Base-by-base conservation (phyloP, 2,113 vertebrate species). In the Indicator indicator region DNA sequence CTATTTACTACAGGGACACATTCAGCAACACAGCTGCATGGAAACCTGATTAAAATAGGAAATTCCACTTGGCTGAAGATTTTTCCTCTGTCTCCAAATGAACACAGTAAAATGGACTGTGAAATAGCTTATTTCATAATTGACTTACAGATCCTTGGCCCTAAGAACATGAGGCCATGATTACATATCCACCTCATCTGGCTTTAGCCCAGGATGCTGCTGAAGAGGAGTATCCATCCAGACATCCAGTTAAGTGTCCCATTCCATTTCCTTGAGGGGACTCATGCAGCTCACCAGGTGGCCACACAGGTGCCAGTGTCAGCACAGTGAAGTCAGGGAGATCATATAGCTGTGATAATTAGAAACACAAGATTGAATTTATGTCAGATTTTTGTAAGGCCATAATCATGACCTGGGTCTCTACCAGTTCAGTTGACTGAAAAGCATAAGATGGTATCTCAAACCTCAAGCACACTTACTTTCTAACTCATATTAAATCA, bases 261-360 rank as follows among this genome's bases (percentile, higher is more conserved):
- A 0, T 16, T 68, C 27, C 54, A 2, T 30, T 9, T 8, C 18
- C 54, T 15, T 11, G 36, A 46, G 48, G 52, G 54, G 11, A 7
- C 7, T 4, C 36, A 28, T 18, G 36, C 18, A 48, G 59, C 38
- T 85, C 62, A 63, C 33, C 26, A 12, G 10, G 27, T 0, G 38
- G 12, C 73, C 12, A 0, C 33, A 20, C 28, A 18, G 70, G 38
- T 3, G 32, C 55, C 72, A 18, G 3, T 12, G 30, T 18, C 64
- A 70, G 64, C 27, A 27, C 60, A 70, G 0, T 6, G 18, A 36
- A 70, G 38, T 69, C 69, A 71, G 42, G 46, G 26, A 71, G 9
- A 42, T 42, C 54, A 46, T 1, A n/a, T 1, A 68, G 48, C 52
- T 0, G 0, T 33, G 30, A 36, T 24, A 77, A 9, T 24, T 64